A percentile compares a stretch with the other conserved stretches of the same genome.
Conservation (phyloP, 2,113 vertebrate species). For the Pomatorhinus ruficollis region DNA sequence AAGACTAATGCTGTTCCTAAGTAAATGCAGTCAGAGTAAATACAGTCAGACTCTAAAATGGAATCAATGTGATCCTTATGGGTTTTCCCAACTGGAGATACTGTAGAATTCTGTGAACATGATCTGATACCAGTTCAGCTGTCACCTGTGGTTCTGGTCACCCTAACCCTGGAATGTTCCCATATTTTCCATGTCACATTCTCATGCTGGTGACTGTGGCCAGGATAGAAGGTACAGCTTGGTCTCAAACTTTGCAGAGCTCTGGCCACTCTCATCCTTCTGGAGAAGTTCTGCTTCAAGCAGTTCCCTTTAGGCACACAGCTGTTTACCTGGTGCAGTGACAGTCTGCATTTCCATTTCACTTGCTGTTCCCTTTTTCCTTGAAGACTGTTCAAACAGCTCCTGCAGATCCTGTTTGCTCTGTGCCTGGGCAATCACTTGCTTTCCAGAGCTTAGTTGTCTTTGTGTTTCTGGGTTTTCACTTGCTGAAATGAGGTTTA, state of each 20-base stretch:
- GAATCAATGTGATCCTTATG: neutral
- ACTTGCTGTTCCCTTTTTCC: neutral
- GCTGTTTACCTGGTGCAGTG: neutral
- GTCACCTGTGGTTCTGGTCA: neutral
- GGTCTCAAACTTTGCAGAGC: neutral
- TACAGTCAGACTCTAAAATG: neutral
- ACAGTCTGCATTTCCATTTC: neutral
- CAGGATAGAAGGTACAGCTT: neutral
- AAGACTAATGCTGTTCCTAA: neutral
- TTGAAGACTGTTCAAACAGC: neutral
- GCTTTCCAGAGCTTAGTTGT: neutral
- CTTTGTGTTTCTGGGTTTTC: neutral
- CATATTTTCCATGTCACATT: fast-evolving
- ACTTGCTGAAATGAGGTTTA: neutral
- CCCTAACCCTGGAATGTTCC: neutral
- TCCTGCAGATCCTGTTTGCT: slow-evolving; percentile 2
- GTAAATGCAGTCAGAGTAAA: neutral
- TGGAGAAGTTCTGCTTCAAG: neutral
- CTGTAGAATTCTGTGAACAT: neutral
- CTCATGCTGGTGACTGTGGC: neutral
- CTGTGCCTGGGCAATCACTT: neutral
- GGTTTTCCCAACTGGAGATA: neutral
- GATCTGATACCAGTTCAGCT: neutral
- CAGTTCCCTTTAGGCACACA: neutral
- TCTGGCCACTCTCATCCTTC: neutral